A percentile compares a stretch with the other conserved stretches of the same genome.
phyloP scores from a whole-genome alignment of 2,888 invertebrate genomes.

The Platycnemis pennipes region DNA sequence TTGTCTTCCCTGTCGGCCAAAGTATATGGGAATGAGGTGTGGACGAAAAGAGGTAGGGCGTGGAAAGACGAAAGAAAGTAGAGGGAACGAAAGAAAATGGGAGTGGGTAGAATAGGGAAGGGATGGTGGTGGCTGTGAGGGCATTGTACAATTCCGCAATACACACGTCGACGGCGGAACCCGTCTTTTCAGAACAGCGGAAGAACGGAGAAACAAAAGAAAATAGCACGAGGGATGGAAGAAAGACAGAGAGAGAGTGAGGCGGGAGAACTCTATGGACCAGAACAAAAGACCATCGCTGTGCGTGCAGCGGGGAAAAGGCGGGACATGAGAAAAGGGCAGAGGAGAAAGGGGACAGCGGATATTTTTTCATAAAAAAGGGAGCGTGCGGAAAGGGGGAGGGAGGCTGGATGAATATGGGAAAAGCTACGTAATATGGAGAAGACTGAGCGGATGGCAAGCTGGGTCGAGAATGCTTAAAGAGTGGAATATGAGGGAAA shows the following conservation, averaged over 20 bases:
- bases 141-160: slow-evolving; percentile 47
- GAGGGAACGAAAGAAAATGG: too few relatives aligned
- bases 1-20: not conserved
- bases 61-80: too few relatives aligned
- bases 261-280: not conserved
- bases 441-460: not conserved
- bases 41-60: not conserved
- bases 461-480: not conserved
- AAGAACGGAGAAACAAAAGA: not conserved
- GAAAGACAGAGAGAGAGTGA: not conserved
- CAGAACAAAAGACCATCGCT: slow-evolving; percentile 30
- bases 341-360: not conserved
- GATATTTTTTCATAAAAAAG: not conserved
- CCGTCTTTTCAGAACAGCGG: not conserved
- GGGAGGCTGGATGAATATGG: slow-evolving; percentile 1
- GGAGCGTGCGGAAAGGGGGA: not conserved
- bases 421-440: not conserved
- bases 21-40: not conserved
- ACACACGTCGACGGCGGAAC: slow-evolving; percentile 1
- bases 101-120: not conserved
- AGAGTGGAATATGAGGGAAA: not conserved
- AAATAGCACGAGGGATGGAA: not conserved
- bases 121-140: not conserved
- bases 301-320: slow-evolving; percentile 38
- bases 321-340: not conserved